These are phyloP conservation scores for Ochropleura leucogaster DNA, from an alignment of 2,888 invertebrate genomes.

Conservation along the genomic window DNA sequence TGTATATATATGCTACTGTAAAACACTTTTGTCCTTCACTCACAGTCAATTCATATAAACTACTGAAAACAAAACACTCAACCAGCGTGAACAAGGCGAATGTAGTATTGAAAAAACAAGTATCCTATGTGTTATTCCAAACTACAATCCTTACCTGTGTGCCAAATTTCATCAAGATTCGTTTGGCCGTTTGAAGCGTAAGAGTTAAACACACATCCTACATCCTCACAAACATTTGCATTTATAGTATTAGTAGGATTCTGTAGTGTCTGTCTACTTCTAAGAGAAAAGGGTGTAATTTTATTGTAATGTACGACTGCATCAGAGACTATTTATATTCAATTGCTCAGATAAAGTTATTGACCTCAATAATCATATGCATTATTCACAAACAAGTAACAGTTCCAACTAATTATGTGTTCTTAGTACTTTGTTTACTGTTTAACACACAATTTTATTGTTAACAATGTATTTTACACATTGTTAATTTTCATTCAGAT, in stretches of 20 bases:
- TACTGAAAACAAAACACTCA: too few species aligned
- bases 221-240: too few species aligned
- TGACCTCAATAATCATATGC: constrained; percentile 15
- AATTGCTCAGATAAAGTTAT: constrained; percentile 16
- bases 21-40: neutral
- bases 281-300: neutral
- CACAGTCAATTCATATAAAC: neutral
- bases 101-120: too few species aligned
- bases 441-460: neutral
- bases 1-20: neutral
- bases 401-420: neutral
- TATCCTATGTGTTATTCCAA: too few species aligned
- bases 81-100: too few species aligned
- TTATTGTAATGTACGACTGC: neutral
- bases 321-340: neutral
- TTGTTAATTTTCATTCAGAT: constrained; percentile 6
- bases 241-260: too few species aligned
- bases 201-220: too few species aligned
- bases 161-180: too few species aligned
- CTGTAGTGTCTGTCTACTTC: too few species aligned
- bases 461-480: constrained; percentile 19
- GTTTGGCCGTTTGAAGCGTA: too few species aligned
- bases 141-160: too few species aligned
- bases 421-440: constrained; percentile 1
- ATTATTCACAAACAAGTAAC: neutral